Base-by-base conservation (phyloP, 2,797 vertebrate genomes). In the Rhinella marina region DNA sequence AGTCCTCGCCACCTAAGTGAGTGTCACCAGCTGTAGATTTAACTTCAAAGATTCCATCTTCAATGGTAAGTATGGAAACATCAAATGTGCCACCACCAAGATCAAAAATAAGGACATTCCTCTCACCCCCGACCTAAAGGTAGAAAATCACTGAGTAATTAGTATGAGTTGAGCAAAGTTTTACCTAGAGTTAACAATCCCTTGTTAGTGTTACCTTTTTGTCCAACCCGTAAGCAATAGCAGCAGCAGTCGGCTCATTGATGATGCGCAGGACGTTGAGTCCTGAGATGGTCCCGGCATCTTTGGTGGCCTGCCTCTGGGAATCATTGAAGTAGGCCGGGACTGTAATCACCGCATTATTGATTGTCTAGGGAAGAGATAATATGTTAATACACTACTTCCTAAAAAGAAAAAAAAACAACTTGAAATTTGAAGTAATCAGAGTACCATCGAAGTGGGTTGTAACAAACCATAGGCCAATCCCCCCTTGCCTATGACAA, bases 291-390 rank as follows among this genome's bases (percentile, higher is more conserved):
- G 95, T 94, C 23, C 97, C 97, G 10, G 97, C 97, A 73, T 98
- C 97, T 93, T 98, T 98, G 86, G 97, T 98, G 84, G 97, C 97
- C 93, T 98, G 97, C 23, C 97, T 94, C 82, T 98, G 97, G 81
- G 97, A 98, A 93, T 97, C 97, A 57, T 97, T 98, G 93, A 98
- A 98, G 93, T 97, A 97, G 29, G 97, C 97, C 3, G 97, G 97
- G 82, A 98, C 97, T 0, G 97, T 98, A 90, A 98, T 87, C 73
- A 98, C 97, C n/a, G 96, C 97, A 89, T 97, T 97, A 73, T 86
- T 95, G 85, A 98, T 92, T n/a, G 94, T 10, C 95, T 97, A 90
- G 86, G 80, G 0, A n/a, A 52, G 77, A 27, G 23, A 25, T 17
- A 7, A 21, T 6, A n/a, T 76, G 32, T 50, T 23, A 21, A n/a